Conservation (phyloP, 2,797 vertebrate species). For the Pseudotriccus pelzelni region DNA sequence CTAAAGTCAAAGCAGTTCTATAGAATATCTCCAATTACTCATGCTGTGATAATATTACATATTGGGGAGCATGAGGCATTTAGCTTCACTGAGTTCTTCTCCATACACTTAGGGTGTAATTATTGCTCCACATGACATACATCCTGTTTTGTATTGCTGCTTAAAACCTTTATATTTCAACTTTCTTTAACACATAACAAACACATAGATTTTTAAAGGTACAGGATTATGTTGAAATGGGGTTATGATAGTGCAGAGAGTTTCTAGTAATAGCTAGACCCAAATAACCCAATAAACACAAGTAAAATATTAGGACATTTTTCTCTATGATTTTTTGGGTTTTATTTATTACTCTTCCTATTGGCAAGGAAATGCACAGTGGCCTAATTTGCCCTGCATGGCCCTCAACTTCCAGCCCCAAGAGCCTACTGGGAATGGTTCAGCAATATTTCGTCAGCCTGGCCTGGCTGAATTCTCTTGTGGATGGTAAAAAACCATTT, state of each 20-base stretch:
- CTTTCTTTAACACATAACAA: conserved; percentile 31
- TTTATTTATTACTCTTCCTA: not conserved
- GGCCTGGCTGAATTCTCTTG: not conserved
- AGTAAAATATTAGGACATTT: not conserved
- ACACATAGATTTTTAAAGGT: conserved; percentile 8
- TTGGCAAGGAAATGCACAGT: not conserved
- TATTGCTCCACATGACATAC: conserved; percentile 34
- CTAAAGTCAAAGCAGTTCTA: conserved; percentile 31
- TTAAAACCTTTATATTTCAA: conserved; percentile 37
- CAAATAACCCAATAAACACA: not conserved
- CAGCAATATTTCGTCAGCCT: not conserved
- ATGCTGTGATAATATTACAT: conserved; percentile 61
- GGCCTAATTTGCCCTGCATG: not conserved
- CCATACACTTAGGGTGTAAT: conserved; percentile 34
- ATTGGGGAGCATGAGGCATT: not conserved
- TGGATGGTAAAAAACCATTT: not conserved
- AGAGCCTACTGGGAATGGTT: not conserved
- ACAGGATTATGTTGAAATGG: not conserved
- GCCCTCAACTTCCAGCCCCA: not conserved
- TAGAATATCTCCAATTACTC: conserved; percentile 43
- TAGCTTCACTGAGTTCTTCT: conserved; percentile 42
- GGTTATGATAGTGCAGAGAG: not conserved
- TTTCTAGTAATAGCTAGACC: not conserved
- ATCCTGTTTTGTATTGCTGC: conserved; percentile 36
- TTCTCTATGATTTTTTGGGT: not conserved